phyloP scores from a whole-genome alignment of 2,888 invertebrate genomes.

The Archips xylosteana region DNA sequence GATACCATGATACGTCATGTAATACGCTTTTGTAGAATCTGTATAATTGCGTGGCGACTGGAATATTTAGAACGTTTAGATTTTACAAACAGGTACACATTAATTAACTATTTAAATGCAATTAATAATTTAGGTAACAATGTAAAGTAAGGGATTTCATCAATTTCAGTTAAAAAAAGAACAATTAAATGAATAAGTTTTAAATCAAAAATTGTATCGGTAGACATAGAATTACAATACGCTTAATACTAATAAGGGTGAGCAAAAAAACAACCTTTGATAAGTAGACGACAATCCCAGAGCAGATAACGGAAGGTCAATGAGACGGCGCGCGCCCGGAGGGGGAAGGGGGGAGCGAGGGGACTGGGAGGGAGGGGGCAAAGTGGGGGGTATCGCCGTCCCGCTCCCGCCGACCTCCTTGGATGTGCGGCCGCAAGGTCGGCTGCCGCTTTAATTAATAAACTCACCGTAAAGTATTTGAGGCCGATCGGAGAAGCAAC shows the following conservation, averaged over 20 bases:
- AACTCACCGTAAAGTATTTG: slow-evolving; percentile 85
- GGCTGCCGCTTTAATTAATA: slow-evolving; percentile 83
- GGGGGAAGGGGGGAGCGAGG: slow-evolving; percentile 51
- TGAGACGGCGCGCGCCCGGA: slow-evolving; percentile 71
- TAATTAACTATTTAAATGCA: no score
- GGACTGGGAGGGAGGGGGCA: slow-evolving; percentile 50
- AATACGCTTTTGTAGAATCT: slow-evolving; percentile 82
- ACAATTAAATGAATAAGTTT: neutral
- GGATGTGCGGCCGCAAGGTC: slow-evolving; percentile 84
- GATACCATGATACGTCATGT: slow-evolving; percentile 73
- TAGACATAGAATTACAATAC: slow-evolving; percentile 15
- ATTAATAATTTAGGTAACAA: no score
- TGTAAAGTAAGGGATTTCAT: no score
- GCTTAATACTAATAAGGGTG: slow-evolving; percentile 41
- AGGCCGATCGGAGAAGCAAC: slow-evolving; percentile 81
- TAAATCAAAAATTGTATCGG: neutral
- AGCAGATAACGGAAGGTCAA: slow-evolving; percentile 83
- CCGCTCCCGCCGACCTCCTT: slow-evolving; percentile 80
- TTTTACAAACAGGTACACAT: neutral
- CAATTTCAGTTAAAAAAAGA: no score
- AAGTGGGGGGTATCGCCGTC: slow-evolving; percentile 54
- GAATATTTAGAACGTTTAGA: slow-evolving; percentile 59
- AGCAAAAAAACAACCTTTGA: slow-evolving; percentile 42
- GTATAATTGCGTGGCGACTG: slow-evolving; percentile 82
- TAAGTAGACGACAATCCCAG: slow-evolving; percentile 67